Base-by-base conservation (phyloP, 2,797 vertebrate genomes). In the Pseudopleuronectes americanus region DNA sequence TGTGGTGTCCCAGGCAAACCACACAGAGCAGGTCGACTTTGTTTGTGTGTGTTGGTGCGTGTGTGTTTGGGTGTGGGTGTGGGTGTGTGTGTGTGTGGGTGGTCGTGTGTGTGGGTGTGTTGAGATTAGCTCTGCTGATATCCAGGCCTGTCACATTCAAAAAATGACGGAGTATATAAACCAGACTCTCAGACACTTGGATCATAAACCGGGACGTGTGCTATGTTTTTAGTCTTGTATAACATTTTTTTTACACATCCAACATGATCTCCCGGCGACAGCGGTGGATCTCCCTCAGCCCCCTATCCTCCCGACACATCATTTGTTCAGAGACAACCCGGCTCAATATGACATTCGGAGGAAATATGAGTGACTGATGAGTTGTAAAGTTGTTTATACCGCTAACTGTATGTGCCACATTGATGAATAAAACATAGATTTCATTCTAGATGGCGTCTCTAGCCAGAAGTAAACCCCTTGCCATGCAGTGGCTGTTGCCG, bases 391-490 rank as follows among this genome's bases (percentile, higher is more conserved):
- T 76, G 64, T 57, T 43, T 68, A 49, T 77, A 54, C 51, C 64
- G 49, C 55, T 64, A 78, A 83, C 71, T 63, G 58, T 68, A 67
- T 19, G 54, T 54, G 65, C 71, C 57, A 47, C 64, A 53, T 33
- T 64, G 67, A 87, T 89, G 76, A 85, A 86, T 86, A 83, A 85
- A 86, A 78, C 76, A 83, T 71, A 55, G 52, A 68, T 80, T 70
- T 76, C 28, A 78, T 80, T 83, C 67, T 71, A 54, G 47, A 64
- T 57, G 49, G 26, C 10, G 19, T 72, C 13, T 53, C 58, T 62
- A 86, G 79, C 79, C 71, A 77, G 76, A 73, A 80, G 76, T 74
- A 60, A 84, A 71, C 80, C 81, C 75, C 74, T 81, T 65, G 63
- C 75, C 61, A 77, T 62, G 76, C 79, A 57, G 77, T 64, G 71